Conservation (phyloP, 1,140 invertebrate genomes). For the Monomorium pharaonis region DNA sequence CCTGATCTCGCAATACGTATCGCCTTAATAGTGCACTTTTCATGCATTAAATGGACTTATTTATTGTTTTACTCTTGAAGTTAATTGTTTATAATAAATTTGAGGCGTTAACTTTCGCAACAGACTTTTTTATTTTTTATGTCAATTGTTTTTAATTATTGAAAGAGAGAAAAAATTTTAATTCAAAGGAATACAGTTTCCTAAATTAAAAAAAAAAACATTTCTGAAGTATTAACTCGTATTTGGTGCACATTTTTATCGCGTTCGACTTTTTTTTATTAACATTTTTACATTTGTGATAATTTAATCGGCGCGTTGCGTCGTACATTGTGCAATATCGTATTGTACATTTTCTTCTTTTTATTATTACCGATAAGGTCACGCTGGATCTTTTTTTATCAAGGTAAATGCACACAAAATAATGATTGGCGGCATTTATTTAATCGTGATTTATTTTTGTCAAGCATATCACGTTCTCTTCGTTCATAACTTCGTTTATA, state of each 20-base stretch:
- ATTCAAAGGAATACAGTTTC: neutral
- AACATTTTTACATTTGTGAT: neutral
- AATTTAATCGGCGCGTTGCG: neutral
- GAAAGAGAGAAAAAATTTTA: neutral
- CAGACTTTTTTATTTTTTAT: neutral
- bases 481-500: neutral
- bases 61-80: neutral
- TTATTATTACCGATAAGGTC: neutral
- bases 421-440: neutral
- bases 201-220: neutral
- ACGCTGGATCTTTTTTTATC: neutral
- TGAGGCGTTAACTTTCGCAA: neutral
- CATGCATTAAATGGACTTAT: neutral
- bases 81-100: neutral
- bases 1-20: neutral
- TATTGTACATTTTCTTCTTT: neutral
- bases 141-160: neutral
- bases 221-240: neutral
- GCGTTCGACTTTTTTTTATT: neutral
- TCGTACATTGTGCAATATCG: neutral
- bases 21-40: neutral
- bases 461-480: too few relatives aligned
- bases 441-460: slow-evolving; percentile 10
- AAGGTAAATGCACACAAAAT: neutral
- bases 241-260: neutral